Evolutionary conservation across 2,113 vertebrate genomes (phyloP).

Genomic region (Onychostruthus taczanowskii): DNA sequence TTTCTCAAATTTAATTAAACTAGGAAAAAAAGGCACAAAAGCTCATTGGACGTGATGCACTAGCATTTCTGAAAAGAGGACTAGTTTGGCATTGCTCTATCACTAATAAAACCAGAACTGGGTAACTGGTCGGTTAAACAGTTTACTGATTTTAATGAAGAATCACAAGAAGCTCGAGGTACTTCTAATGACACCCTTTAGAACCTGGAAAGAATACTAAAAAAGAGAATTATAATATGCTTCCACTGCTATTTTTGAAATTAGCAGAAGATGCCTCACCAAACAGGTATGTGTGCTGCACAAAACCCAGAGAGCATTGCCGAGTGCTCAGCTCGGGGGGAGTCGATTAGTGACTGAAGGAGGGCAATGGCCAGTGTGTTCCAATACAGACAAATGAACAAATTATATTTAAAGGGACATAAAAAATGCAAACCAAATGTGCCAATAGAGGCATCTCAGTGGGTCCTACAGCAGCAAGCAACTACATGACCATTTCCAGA

Average conservation of each 20-base stretch:
- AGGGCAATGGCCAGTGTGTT: background rate
- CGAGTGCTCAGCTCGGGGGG: background rate
- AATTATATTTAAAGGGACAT: fast-evolving
- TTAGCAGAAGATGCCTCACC: background rate
- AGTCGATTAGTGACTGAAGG: fast-evolving
- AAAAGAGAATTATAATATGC: background rate
- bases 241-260: background rate
- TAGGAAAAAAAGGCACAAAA: background rate
- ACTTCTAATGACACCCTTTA: background rate
- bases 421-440: background rate
- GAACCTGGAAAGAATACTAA: background rate
- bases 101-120: background rate
- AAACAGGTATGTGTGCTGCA: background rate
- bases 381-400: background rate
- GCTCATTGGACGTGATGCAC: background rate
- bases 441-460: fast-evolving
- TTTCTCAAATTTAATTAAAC: background rate
- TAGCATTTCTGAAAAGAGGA: background rate
- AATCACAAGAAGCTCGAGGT: background rate
- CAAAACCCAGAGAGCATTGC: background rate
- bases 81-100: background rate
- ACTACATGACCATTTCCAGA: background rate
- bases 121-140: background rate
- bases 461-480: background rate
- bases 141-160: background rate